These are phyloP conservation scores for Cinclus cinclus DNA, from an alignment of 2,113 vertebrate genomes.

Conservation along the genomic window DNA sequence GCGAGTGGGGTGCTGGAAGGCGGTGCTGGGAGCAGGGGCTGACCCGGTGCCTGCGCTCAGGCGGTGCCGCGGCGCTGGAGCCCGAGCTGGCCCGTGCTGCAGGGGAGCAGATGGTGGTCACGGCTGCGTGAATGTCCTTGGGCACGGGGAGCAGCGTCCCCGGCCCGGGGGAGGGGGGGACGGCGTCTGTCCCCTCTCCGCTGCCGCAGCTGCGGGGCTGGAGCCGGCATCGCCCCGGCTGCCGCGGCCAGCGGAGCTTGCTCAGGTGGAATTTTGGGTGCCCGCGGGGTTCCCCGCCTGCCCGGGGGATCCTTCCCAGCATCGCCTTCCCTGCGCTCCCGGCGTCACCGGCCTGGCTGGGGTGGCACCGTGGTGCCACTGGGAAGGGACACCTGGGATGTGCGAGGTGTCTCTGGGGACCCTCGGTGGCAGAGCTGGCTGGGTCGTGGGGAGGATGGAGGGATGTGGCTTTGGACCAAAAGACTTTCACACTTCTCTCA, in stretches of 20 bases:
- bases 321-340: too few relatives aligned
- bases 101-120: constrained; percentile 15
- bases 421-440: neutral
- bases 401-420: fast-evolving
- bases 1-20: fast-evolving
- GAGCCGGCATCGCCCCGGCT: fast-evolving
- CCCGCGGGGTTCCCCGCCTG: neutral
- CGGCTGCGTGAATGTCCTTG: neutral
- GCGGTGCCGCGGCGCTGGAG: neutral
- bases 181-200: neutral
- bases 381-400: fast-evolving
- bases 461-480: fast-evolving
- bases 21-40: neutral
- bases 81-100: neutral
- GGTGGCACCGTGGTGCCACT: neutral
- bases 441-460: fast-evolving
- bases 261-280: fast-evolving
- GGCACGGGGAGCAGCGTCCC: neutral
- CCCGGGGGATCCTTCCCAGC: neutral
- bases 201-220: neutral
- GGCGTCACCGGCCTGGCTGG: fast-evolving
- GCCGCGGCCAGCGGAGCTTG: fast-evolving
- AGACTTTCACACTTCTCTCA: neutral
- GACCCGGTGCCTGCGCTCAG: fast-evolving
- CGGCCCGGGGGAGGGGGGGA: fast-evolving